Conservation (phyloP, 2,113 vertebrate genomes). For the Dolichotis patagonum region DNA sequence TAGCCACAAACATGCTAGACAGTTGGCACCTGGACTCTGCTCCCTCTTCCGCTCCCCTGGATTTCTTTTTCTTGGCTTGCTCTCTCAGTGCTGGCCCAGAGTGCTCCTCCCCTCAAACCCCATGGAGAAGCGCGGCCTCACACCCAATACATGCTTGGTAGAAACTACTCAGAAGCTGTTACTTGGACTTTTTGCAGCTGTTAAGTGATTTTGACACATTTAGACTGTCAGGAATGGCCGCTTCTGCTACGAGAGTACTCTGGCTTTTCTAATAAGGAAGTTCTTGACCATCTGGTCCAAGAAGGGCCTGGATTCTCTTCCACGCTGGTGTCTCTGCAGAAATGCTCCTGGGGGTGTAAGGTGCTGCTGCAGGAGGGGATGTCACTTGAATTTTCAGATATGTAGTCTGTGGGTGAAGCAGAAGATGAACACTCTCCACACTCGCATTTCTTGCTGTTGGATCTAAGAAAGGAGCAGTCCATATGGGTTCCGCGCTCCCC, state of each 20-base stretch:
- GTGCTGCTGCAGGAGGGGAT: conserved; percentile 56
- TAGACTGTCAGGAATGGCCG: background rate
- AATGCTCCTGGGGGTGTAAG: background rate
- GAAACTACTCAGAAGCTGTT: conserved; percentile 19
- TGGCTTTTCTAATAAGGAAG: conserved; percentile 65
- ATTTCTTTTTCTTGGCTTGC: background rate
- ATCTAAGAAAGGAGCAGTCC: conserved; percentile 73
- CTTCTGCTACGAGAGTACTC: conserved; percentile 58
- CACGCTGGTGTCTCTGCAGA: conserved; percentile 26
- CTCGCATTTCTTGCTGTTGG: conserved; percentile 78
- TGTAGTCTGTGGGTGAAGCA: conserved; percentile 31
- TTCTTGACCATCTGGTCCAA: background rate
- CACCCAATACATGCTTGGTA: background rate
- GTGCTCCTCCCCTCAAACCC: background rate
- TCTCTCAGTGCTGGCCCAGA: background rate
- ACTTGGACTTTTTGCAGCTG: conserved; percentile 52
- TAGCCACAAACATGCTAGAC: accelerated
- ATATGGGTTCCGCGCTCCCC: conserved; percentile 70
- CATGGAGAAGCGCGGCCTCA: background rate
- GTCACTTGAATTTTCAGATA: conserved; percentile 50
- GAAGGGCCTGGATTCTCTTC: conserved; percentile 60
- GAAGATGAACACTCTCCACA: conserved; percentile 71
- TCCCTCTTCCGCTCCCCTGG: background rate
- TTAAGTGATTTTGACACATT: conserved; percentile 46
- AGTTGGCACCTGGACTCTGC: background rate